These are phyloP conservation scores for Hippolais icterina DNA, from an alignment of 2,113 vertebrate genomes.

Conservation along the genomic window DNA sequence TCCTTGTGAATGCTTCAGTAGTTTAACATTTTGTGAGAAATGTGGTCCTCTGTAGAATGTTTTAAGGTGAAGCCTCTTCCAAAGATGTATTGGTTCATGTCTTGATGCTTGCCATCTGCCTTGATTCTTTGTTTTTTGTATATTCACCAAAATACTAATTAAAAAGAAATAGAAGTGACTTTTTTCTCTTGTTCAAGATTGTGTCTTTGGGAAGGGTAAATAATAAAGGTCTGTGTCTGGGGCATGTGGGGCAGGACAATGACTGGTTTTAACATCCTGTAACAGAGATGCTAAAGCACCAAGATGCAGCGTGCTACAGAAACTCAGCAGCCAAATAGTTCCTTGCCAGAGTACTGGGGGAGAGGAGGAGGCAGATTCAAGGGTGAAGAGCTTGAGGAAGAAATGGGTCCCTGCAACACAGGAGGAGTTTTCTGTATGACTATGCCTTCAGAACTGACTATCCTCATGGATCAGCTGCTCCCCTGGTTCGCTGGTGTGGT, in stretches of 20 bases:
- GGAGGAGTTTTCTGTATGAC: not conserved
- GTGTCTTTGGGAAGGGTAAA: not conserved
- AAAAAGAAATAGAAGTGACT: constrained; percentile 18
- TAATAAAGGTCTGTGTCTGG: not conserved
- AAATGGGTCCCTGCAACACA: not conserved
- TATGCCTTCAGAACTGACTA: not conserved
- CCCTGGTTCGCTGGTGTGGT: not conserved
- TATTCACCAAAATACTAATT: constrained; percentile 12
- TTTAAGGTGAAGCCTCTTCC: not conserved
- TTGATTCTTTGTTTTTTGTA: constrained; percentile 23
- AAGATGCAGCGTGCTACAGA: accelerated
- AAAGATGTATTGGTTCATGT: not conserved
- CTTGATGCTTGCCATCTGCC: not conserved
- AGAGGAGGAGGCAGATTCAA: not conserved
- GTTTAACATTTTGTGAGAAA: not conserved
- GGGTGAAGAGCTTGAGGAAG: not conserved
- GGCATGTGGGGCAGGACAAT: not conserved
- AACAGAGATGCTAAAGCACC: not conserved
- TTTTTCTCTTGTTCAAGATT: not conserved
- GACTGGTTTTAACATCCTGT: not conserved
- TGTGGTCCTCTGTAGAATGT: not conserved
- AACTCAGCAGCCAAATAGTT: not conserved
- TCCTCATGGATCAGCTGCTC: not conserved
- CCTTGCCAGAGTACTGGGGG: not conserved
- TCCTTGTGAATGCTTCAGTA: not conserved